These are phyloP conservation scores for Drosophila lowei DNA, from an alignment of 1,140 invertebrate genomes.

Conservation along the genomic window DNA sequence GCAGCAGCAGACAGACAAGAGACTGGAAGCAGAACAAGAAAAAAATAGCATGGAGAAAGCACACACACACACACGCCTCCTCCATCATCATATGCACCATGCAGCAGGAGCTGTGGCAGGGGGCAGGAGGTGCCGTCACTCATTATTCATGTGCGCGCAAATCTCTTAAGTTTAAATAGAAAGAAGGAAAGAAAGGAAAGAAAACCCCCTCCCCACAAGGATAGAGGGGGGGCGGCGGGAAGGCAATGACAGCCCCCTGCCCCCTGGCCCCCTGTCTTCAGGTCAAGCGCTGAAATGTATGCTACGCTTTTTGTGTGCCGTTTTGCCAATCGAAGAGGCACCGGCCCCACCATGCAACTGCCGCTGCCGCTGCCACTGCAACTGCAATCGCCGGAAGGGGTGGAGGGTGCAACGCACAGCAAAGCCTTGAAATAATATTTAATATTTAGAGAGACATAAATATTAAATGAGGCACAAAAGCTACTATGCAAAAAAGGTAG, in stretches of 20 bases:
- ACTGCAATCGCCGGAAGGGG: neutral
- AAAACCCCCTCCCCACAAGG: too few species aligned
- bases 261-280: slow-evolving; percentile 32
- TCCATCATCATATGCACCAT: slow-evolving; percentile 19
- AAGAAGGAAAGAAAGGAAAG: slow-evolving; percentile 38
- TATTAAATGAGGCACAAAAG: slow-evolving; percentile 82
- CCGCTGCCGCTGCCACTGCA: slow-evolving; percentile 29
- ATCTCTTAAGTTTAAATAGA: slow-evolving; percentile 67
- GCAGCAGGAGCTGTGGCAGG: slow-evolving; percentile 12
- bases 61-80: slow-evolving; percentile 1
- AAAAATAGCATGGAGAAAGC: neutral
- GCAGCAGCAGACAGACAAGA: slow-evolving; percentile 41
- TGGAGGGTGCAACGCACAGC: slow-evolving; percentile 42
- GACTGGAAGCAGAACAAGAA: neutral
- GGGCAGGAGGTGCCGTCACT: slow-evolving; percentile 2
- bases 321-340: slow-evolving; percentile 58
- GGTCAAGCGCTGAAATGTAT: slow-evolving; percentile 77
- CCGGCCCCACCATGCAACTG: slow-evolving; percentile 21
- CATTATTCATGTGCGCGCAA: slow-evolving; percentile 62
- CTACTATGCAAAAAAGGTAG: slow-evolving; percentile 76
- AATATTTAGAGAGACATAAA: slow-evolving; percentile 83
- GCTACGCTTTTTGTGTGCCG: slow-evolving; percentile 51
- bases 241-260: slow-evolving; percentile 56
- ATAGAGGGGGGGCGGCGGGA: neutral
- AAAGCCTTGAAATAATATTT: slow-evolving; percentile 83